phyloP scores from a whole-genome alignment of 2,797 vertebrate species.

The Vultur gryphus region DNA sequence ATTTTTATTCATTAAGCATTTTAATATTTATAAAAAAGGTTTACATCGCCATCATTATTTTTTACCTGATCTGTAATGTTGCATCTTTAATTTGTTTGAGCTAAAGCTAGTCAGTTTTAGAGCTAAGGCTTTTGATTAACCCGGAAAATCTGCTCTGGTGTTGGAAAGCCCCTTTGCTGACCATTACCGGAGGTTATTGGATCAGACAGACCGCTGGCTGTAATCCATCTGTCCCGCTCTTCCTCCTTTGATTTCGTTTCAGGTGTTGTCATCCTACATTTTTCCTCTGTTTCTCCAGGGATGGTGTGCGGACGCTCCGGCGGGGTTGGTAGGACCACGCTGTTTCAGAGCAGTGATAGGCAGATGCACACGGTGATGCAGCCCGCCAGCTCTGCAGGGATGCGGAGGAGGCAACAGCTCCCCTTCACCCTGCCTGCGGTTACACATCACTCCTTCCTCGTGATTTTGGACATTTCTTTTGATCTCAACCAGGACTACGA shows the following conservation, averaged over 20 bases:
- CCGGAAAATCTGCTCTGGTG: neutral
- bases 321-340: fast-evolving
- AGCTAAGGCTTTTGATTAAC: neutral
- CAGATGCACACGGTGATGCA: neutral
- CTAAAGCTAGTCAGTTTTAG: neutral
- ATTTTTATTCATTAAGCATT: neutral
- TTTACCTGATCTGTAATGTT: neutral
- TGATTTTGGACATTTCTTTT: neutral
- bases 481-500: neutral
- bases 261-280: neutral
- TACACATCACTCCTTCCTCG: neutral
- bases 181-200: fast-evolving
- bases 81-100: neutral
- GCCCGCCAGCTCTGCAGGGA: neutral
- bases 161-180: neutral
- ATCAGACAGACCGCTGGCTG: neutral
- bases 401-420: neutral
- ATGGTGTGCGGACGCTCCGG: fast-evolving
- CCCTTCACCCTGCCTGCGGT: neutral
- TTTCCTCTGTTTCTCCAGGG: neutral
- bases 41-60: neutral
- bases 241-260: neutral
- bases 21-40: fast-evolving
- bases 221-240: neutral
- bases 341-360: no score